A percentile compares a stretch with the other conserved stretches of the same genome.
Conservation (phyloP, 2,113 vertebrate species). For the Xenopus laevis region DNA sequence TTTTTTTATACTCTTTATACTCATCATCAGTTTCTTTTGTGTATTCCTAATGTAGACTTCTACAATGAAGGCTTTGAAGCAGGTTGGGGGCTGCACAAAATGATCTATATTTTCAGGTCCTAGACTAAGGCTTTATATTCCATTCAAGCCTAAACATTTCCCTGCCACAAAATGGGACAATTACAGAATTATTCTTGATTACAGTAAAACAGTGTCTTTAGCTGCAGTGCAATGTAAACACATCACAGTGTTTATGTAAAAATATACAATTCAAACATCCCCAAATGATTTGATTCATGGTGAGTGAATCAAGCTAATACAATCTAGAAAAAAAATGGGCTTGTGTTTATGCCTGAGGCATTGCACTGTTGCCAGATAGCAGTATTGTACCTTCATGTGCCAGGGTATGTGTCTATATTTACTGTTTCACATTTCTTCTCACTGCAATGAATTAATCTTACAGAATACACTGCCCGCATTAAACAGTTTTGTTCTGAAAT, state of each 20-base stretch:
- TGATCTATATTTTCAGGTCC: too few species aligned
- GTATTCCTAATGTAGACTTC: too few species aligned
- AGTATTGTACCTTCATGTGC: conserved; percentile 9
- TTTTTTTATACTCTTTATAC: too few species aligned
- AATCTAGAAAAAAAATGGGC: conserved; percentile 11
- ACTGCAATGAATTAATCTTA: conserved; percentile 9
- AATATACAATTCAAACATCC: conserved; percentile 15
- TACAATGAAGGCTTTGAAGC: too few species aligned
- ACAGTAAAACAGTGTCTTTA: conserved; percentile 3
- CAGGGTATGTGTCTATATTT: conserved; percentile 6
- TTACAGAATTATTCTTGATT: conserved; percentile 17
- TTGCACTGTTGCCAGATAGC: conserved; percentile 5
- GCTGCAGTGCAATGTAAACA: not conserved
- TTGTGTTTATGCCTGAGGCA: conserved; percentile 31
- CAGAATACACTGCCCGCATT: not conserved
- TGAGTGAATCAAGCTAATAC: conserved; percentile 13
- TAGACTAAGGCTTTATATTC: too few species aligned
- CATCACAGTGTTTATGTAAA: not conserved
- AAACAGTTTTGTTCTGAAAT: too few species aligned
- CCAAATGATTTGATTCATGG: conserved; percentile 18
- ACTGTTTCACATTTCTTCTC: not conserved
- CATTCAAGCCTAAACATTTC: too few species aligned
- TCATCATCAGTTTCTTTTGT: too few species aligned
- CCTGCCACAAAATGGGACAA: not conserved
- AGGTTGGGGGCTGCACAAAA: too few species aligned